Percentiles rank a stretch among this genome's conserved stretches.
phyloP scores from a whole-genome alignment of 64 coral and sea anemone genomes.

The Astreopora myriophthalma region DNA sequence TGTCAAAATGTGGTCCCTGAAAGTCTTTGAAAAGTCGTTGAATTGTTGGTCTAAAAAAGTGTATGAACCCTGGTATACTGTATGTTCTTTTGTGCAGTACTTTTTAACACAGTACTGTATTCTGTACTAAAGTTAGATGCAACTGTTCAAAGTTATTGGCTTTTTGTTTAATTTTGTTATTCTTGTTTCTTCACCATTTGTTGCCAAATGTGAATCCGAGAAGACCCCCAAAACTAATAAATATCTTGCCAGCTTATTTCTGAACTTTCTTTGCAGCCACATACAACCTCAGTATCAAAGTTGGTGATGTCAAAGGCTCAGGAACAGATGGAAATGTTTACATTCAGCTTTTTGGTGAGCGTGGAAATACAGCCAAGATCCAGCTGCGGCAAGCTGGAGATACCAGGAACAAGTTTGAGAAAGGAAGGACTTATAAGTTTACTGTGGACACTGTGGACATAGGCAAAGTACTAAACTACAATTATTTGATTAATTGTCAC shows the following conservation, averaged over 20 bases:
- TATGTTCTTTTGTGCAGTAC: too few species aligned
- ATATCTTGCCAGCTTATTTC: not conserved
- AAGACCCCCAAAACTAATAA: too few species aligned
- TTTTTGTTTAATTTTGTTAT: too few species aligned
- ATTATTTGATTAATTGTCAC: too few species aligned
- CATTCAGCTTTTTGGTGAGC: slow-evolving; percentile 96
- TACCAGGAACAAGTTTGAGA: slow-evolving; percentile 94
- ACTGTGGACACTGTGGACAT: slow-evolving; percentile 99
- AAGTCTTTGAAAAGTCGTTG: too few species aligned
- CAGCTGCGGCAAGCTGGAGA: slow-evolving; percentile 96
- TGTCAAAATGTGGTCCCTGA: too few species aligned
- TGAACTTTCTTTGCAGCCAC: slow-evolving; percentile 68
- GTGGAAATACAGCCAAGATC: slow-evolving; percentile 96
- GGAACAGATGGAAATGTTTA: slow-evolving; percentile 99
- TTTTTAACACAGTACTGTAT: too few species aligned
- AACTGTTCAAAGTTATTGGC: too few species aligned
- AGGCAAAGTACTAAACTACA: slow-evolving; percentile 81
- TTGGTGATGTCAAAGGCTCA: slow-evolving; percentile 96
- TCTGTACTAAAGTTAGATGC: too few species aligned
- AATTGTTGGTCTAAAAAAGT: too few species aligned
- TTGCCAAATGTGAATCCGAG: too few species aligned
- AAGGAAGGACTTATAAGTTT: slow-evolving; percentile 98
- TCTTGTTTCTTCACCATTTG: not conserved
- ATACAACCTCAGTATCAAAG: slow-evolving; percentile 98
- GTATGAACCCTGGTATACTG: too few species aligned